Percentiles rank a stretch among this genome's conserved stretches.
Evolutionary conservation across 2,113 vertebrate species (phyloP).

Genomic region (Tachycineta bicolor): DNA sequence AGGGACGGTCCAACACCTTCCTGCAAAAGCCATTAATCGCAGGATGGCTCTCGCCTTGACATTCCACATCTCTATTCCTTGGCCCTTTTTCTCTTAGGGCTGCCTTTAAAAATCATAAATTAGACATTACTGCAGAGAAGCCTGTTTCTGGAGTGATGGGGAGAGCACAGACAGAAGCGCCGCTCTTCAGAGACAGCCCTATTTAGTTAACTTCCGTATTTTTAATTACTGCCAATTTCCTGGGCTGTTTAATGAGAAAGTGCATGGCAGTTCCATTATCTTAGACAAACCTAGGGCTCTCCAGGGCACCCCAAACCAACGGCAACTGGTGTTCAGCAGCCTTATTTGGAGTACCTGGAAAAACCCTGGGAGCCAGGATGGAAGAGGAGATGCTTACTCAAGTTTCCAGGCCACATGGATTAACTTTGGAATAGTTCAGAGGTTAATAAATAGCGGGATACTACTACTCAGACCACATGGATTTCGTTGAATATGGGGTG

Average conservation of each 20-base stretch:
- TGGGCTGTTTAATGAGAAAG: constrained; percentile 8
- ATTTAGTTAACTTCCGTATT: not conserved
- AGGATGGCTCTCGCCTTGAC: not conserved
- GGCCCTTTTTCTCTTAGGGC: not conserved
- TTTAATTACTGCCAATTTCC: constrained; percentile 39
- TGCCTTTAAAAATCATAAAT: not conserved
- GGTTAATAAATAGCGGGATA: not conserved
- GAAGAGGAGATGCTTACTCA: not conserved
- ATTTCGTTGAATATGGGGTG: not conserved
- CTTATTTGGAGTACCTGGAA: not conserved
- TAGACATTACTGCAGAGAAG: not conserved
- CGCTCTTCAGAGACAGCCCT: constrained; percentile 20
- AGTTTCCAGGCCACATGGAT: not conserved
- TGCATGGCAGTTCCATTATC: not conserved
- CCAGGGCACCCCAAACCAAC: not conserved
- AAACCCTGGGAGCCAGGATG: accelerated
- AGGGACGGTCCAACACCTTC: not conserved
- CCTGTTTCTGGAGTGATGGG: not conserved
- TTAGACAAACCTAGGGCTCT: not conserved
- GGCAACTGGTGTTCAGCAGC: not conserved
- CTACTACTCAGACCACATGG: not conserved
- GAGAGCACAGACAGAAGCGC: not conserved
- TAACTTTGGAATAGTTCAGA: not conserved
- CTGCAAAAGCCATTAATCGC: not conserved
- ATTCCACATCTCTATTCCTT: not conserved